These are phyloP conservation scores for Paragorgia papillata DNA, from an alignment of 92 coral and sea anemone species.

Conservation along the genomic window DNA sequence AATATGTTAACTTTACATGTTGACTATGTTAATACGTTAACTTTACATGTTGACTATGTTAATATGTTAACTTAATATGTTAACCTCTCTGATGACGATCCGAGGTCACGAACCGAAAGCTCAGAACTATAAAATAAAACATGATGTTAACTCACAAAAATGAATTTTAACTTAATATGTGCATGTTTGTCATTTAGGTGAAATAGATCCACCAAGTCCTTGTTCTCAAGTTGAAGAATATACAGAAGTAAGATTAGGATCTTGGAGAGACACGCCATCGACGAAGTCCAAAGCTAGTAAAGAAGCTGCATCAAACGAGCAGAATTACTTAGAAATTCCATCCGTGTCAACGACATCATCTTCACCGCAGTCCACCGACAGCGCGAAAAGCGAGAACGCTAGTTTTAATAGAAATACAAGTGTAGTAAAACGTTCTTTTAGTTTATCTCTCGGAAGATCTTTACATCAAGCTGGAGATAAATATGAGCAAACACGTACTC, in stretches of 20 bases:
- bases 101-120: too few species aligned
- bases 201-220: constrained; percentile 59
- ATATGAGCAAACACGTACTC: constrained; percentile 42
- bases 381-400: constrained; percentile 11
- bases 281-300: neutral
- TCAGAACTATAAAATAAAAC: too few species aligned
- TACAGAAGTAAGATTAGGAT: constrained; percentile 80
- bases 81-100: too few species aligned
- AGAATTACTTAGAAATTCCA: constrained; percentile 8
- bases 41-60: too few species aligned
- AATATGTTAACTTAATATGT: too few species aligned
- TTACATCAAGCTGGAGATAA: constrained; percentile 36
- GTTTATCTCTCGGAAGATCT: constrained; percentile 6
- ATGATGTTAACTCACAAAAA: too few species aligned
- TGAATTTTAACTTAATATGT: too few species aligned
- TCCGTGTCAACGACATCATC: neutral
- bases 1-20: too few species aligned
- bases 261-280: constrained; percentile 31
- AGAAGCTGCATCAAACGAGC: neutral
- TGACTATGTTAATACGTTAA: too few species aligned
- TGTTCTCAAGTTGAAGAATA: constrained; percentile 81
- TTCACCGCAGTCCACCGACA: constrained; percentile 4
- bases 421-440: neutral
- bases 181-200: constrained; percentile 48
- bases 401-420: constrained; percentile 5